Evolutionary conservation across 2,113 vertebrate genomes (phyloP), one percentile per base, ranked within the genome.

Genomic region (Petrocephalus microphthalmus): DNA sequence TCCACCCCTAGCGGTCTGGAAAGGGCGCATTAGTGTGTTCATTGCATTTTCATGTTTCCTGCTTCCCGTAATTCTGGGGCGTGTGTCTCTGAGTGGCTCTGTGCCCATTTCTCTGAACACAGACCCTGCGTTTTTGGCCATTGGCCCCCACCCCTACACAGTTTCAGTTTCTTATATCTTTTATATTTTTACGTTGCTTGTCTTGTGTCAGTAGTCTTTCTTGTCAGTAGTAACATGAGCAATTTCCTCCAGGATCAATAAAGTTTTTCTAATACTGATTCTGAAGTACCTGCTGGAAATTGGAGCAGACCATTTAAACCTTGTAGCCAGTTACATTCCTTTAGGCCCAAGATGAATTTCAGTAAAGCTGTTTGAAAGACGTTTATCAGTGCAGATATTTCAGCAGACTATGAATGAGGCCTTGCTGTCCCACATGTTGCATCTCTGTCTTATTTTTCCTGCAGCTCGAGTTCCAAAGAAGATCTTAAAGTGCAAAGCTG

Each of bases 401-500:
- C 42, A 42, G 3, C 42, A 42, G 42, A 2, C 42, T 42, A 42
- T 42, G 42, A 42, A 42, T 42, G 2, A 64, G 19, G 19, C 57
- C 4, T 5, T 64, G 17, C 57, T 2, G 11, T 15, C 19, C 22
- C 19, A 2, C 17, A 15, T 89, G 53, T 64, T 51, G 13, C 42
- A 86, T 57, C 15, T n/a, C 33, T 20, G 10, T 10, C 22, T n/a
- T 92, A 67, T 87, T 82, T 94, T 64, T 93, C 49, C 89, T 90
- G 87, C 93, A 99, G 98, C 98, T 92, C 97, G 97, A 20, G 98
- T 99, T 89, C 98, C 98, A 47, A 99, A 99, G 95, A 99, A 99
- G 96, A 99, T 99, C 92, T 94, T 99, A 91, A 99, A 99, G 92
- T 99, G 98, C 93, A 99, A 99, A 94, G 97, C 98, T 0, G 98